A percentile compares a stretch with the other conserved stretches of the same genome.
phyloP scores from a whole-genome alignment of 2,888 invertebrate genomes.

The Xanthia icteritia region DNA sequence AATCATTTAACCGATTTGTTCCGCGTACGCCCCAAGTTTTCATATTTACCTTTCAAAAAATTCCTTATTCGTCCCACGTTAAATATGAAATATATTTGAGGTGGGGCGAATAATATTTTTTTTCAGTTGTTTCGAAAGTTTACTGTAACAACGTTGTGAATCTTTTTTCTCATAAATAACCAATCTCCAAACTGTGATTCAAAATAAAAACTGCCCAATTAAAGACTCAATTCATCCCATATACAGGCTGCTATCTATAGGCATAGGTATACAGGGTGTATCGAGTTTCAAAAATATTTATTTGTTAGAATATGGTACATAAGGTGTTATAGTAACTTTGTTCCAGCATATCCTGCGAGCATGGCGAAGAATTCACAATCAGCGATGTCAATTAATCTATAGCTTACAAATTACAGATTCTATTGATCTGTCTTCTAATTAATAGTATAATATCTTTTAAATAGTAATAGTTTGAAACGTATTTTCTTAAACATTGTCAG shows the following conservation, averaged over 20 bases:
- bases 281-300: no score
- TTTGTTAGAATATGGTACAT: no score
- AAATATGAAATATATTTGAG: neutral
- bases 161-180: neutral
- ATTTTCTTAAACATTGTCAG: no score
- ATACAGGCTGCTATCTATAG: slow-evolving; percentile 29
- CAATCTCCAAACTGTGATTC: neutral
- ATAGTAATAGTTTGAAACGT: no score
- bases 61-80: neutral
- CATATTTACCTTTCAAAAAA: neutral
- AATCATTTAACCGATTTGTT: neutral
- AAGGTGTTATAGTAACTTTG: no score
- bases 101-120: neutral
- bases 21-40: neutral
- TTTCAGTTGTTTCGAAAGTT: no score
- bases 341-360: no score
- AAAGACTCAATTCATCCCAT: slow-evolving; percentile 8
- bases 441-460: no score
- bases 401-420: no score
- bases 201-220: slow-evolving; percentile 18
- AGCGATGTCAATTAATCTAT: no score
- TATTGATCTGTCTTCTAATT: no score
- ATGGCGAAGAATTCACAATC: no score
- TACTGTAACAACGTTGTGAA: neutral
- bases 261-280: slow-evolving; percentile 31